Evolutionary conservation across 2,888 invertebrate genomes (phyloP), one percentile per base, ranked within the genome.

Genomic region (Pyralis farinalis): DNA sequence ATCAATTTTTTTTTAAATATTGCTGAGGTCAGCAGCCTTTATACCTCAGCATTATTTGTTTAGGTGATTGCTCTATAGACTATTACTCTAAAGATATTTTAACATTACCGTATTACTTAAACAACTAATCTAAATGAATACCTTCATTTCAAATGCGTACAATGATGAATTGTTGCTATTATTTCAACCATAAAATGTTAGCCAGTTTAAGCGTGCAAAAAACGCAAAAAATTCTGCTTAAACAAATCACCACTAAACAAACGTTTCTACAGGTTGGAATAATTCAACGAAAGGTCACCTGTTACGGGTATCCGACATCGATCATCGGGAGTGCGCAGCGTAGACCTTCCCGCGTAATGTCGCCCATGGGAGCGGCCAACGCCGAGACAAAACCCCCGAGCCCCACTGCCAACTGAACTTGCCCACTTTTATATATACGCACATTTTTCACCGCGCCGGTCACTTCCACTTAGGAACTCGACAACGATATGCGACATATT

Each of bases 271-370:
- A 79, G 82, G 82, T 80, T 82, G 71, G 71, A 86, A 86, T 87
- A 87, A 87, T 87, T 86, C 80, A 85, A 65, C 58, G 71, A 84
- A 84, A 87, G 87, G 87, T 87, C 87, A 88, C 86, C 82, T 85
- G 86, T 86, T 82, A 82, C 78, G 77, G 83, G 81, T 75, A 75
- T 82, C 79, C 81, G 76, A 74, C 86, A 86, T 88, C 87, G 87
- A 88, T 88, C 88, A 88, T 88, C 81, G 78, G 80, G 82, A 81
- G 82, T 81, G 76, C 77, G 84, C 74, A 67, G 77, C 68, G 74
- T 65, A 77, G 80, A 73, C 77, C 82, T 77, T 71, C 72, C 72
- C 75, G 72, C 71, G 74, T 87, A 87, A 87, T 85, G 84, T 78
- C 60, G 64, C 87, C 83, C 86, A 35, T 43, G 86, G 85, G 87